phyloP scores from a whole-genome alignment of 2,888 invertebrate species.

The Drosophila formosana region DNA sequence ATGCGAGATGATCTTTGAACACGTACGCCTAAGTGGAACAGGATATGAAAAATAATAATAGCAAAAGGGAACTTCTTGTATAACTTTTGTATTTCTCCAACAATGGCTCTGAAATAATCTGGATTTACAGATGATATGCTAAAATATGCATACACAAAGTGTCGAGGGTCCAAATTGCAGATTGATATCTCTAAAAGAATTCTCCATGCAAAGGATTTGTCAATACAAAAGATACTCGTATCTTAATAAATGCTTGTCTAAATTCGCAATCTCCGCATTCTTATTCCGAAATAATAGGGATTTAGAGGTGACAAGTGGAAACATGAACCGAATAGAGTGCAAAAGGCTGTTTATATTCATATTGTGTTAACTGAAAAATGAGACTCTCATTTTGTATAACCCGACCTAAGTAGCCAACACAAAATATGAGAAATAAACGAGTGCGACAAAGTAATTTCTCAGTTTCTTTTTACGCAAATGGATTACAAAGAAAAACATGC shows the following conservation, averaged over 20 bases:
- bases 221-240: background rate
- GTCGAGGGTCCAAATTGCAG: background rate
- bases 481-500: background rate
- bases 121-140: conserved; percentile 16
- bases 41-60: conserved; percentile 18
- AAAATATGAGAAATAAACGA: background rate
- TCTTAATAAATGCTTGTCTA: background rate
- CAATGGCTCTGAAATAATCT: conserved; percentile 11
- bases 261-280: background rate
- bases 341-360: background rate
- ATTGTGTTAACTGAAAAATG: background rate
- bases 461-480: background rate
- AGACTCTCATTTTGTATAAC: background rate
- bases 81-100: conserved; percentile 17
- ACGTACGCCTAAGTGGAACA: conserved; percentile 1
- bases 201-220: background rate
- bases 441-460: background rate
- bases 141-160: conserved; percentile 14
- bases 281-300: background rate
- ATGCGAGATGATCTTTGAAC: conserved; percentile 21
- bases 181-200: conserved; percentile 2
- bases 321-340: background rate
- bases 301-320: conserved; percentile 5
- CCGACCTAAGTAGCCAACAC: background rate
- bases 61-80: conserved; percentile 7